These are phyloP conservation scores for Tetrapedia diversipes DNA, from an alignment of 2,888 invertebrate genomes.

Conservation along the genomic window DNA sequence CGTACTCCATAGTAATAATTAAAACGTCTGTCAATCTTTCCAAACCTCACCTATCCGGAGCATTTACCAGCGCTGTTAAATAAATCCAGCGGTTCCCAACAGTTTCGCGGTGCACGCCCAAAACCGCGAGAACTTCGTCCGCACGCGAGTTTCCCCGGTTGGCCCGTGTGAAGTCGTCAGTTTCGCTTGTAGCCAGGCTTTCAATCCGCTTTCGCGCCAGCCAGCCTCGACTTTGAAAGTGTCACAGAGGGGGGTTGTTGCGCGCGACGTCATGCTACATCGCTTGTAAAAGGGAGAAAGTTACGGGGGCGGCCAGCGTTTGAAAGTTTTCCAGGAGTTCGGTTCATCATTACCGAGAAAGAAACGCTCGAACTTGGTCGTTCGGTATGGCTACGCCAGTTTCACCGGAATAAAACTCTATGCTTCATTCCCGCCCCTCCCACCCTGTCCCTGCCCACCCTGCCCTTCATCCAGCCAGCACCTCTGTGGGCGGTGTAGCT, in stretches of 20 bases:
- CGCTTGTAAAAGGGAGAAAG: constrained; percentile 58
- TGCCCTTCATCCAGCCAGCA: neutral
- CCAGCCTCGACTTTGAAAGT: constrained; percentile 64
- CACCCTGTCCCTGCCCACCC: neutral
- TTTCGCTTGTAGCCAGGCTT: constrained; percentile 42
- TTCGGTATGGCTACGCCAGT: constrained; percentile 24
- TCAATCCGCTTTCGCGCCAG: constrained; percentile 60
- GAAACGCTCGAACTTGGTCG: constrained; percentile 61
- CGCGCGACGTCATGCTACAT: constrained; percentile 39
- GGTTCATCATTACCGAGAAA: constrained; percentile 74
- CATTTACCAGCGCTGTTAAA: neutral
- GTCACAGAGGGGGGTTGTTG: constrained; percentile 38
- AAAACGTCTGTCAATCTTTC: no score
- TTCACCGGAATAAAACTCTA: constrained; percentile 54
- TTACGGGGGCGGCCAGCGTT: constrained; percentile 55
- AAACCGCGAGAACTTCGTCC: constrained; percentile 12
- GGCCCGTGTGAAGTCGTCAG: constrained; percentile 21
- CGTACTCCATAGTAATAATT: no score
- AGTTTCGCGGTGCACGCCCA: neutral
- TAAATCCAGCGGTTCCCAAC: neutral
- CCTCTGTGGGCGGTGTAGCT: no score
- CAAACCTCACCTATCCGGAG: no score
- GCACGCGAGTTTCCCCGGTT: neutral
- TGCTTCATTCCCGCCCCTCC: neutral
- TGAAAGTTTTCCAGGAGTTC: constrained; percentile 70